These are phyloP conservation scores for Hipparchia semele DNA, from an alignment of 2,888 invertebrate species.

Conservation along the genomic window DNA sequence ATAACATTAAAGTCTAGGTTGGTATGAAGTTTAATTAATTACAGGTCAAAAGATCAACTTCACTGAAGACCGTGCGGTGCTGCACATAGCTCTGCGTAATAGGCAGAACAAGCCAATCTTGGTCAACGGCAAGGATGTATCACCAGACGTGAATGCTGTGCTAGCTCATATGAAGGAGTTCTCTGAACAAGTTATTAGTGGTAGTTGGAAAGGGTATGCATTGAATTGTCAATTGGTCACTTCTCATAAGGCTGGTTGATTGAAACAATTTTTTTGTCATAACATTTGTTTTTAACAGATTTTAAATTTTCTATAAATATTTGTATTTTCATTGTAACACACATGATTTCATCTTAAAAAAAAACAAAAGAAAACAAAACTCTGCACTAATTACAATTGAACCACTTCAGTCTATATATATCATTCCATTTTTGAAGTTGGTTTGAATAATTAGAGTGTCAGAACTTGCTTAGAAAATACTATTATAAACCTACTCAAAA, in stretches of 20 bases:
- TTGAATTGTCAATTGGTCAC: background rate
- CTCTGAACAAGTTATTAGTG: conserved; percentile 88
- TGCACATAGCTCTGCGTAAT: conserved; percentile 97
- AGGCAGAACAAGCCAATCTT: conserved; percentile 89
- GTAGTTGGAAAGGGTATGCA: conserved; percentile 86
- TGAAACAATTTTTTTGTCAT: background rate
- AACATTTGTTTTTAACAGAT: no score
- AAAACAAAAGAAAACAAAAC: no score
- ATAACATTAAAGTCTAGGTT: no score
- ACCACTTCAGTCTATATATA: no score
- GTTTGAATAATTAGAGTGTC: no score
- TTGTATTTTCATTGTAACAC: no score
- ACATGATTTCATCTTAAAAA: no score
- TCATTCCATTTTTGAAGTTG: no score
- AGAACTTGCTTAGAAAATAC: background rate
- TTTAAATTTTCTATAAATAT: no score
- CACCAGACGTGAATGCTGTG: conserved; percentile 95
- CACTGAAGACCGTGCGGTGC: conserved; percentile 97
- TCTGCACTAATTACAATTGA: no score
- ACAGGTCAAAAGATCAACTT: conserved; percentile 98
- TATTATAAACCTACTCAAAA: background rate
- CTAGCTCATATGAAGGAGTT: conserved; percentile 98
- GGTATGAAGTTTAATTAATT: background rate
- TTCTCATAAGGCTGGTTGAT: background rate
- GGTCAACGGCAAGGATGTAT: conserved; percentile 89